Base-by-base conservation (phyloP, 1,140 invertebrate species). In the Lepidurus apus region DNA sequence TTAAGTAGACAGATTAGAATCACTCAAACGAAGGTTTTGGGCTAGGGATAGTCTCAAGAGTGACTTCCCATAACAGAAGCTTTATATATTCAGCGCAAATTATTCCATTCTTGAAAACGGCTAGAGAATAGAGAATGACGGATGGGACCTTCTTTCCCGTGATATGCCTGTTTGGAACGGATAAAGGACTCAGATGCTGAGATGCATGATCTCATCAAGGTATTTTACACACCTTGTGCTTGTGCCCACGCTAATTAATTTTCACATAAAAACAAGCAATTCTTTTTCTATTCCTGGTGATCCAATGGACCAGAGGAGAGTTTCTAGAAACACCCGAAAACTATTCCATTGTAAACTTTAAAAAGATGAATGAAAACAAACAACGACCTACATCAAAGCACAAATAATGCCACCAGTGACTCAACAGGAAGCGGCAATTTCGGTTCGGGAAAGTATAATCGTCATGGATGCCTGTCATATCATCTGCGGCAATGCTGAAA, bases 401-500 rank as follows among this genome's bases (percentile, higher is more conserved):
- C 53, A 65, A 21, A 65, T 8, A 17, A 13, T 34, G 0, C 53
- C 21, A 7, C 17, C 9, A 65, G 21, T 65, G 53, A 65, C 53
- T 65, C 53, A 65, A 65, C 53, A 65, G 8, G 53, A 65, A 65
- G 4, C 17, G 6, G 53, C 13, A 9, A n/a, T 21, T n/a, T 65
- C 53, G 53, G 53, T 7, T 7, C 53, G 13, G 53, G 9, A 17
- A 65, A 65, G n/a, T 7, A 65, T n/a, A 65, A 7, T 9, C 21
- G 53, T 65, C 53, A 65, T 21, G 53, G 53, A n/a, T 65, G 53
- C 21, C 53, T 21, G 53, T 65, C 53, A n/a, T 21, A n/a, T 65
- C 53, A n/a, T 21, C 13, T 65, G 13, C n/a, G 53, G 8, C 53
- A 65, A 7, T 65, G 34, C 34, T 34, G 34, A 34, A 34, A 34